Evolutionary conservation across 2,113 vertebrate genomes (phyloP), one percentile per base, ranked within the genome.

Genomic region (Paedocypris sp.): DNA sequence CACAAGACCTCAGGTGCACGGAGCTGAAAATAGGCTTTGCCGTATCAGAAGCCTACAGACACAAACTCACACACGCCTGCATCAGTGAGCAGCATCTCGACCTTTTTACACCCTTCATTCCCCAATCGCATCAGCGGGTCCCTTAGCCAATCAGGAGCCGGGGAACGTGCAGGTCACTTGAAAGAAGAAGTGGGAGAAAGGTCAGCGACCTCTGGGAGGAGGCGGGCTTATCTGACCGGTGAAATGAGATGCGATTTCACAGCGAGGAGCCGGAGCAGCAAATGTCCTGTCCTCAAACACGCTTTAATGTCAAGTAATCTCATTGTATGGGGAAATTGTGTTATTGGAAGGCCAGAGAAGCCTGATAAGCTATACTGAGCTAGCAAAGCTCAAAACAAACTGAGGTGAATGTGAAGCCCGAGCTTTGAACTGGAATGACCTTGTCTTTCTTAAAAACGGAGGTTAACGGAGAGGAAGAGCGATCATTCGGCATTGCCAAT

Each of bases 81-180:
- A 32, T 48, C 42, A 32, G 56, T 23, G 54, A 58, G 15, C 18
- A 11, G 41, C 50, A 58, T 48, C 28, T 41, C 70, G 73, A 75
- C 73, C 73, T 72, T 75, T 45, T 72, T 69, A n/a, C 56, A 68
- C 56, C 63, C 69, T 75, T 72, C 67, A 69, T 62, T 63, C 63
- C 59, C 53, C 42, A 57, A 80, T 83, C 79, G 74, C 74, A 83
- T 83, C 81, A 72, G 76, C 54, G 42, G n/a, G 67, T 73, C 78
- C 76, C 75, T 81, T 78, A 81, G 79, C 78, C 79, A 84, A 82
- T 81, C 81, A 83, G 72, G 62, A 68, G 67, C 53, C 31, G 61
- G 67, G 73, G 79, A 81, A 77, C 80, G 82, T 83, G 68, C 81
- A 79, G 83, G 82, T 83, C 80, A 81, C 78, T 77, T 81, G 76